Evolutionary conservation across 2,888 invertebrate genomes (phyloP).

Genomic region (Thysanoteuthis rhombus): DNA sequence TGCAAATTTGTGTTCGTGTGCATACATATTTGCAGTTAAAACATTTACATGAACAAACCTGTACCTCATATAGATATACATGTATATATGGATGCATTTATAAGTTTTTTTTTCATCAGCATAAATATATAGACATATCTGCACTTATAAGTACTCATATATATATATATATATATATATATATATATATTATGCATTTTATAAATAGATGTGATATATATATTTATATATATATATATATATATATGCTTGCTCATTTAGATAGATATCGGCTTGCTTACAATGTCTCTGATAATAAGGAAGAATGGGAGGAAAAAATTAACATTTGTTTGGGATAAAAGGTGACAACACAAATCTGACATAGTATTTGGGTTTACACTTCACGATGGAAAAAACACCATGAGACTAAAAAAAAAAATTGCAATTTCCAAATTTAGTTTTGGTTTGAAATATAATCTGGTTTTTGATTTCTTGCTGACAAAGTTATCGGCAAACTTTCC

Average conservation of each 20-base stretch:
- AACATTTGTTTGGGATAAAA: neutral
- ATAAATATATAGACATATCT: neutral
- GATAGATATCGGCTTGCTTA: neutral
- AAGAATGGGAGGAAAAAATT: neutral
- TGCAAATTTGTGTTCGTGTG: no score
- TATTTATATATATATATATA: neutral
- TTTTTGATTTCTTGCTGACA: neutral
- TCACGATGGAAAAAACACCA: neutral
- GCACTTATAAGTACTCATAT: neutral
- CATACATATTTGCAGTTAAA: no score
- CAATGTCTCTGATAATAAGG: neutral
- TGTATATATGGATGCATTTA: no score
- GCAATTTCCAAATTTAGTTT: neutral
- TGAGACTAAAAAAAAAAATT: neutral
- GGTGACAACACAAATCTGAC: neutral
- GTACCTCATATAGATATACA: no score
- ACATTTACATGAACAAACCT: no score
- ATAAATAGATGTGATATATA: neutral
- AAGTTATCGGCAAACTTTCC: neutral
- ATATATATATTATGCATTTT: neutral
- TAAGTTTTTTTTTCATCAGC: no score
- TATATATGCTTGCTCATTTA: neutral
- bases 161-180: neutral
- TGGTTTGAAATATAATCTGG: neutral
- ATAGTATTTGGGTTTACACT: neutral